Conservation (phyloP, 1,140 invertebrate genomes). For the Solen grandis region DNA sequence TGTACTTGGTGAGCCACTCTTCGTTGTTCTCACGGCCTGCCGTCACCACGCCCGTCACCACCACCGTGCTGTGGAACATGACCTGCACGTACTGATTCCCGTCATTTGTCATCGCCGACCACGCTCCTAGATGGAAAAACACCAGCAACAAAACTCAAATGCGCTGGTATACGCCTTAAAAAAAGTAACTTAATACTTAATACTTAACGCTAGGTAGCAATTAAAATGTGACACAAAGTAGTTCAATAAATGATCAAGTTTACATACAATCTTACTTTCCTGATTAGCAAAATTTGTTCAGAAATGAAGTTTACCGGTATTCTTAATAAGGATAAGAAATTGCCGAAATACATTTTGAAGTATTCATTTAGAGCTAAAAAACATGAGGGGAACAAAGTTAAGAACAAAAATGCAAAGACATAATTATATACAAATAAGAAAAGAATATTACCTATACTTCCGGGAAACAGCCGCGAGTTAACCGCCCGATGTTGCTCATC, state of each 20-base stretch:
- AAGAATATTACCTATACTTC: conserved; percentile 18
- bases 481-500: conserved; percentile 50
- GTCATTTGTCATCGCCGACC: conserved; percentile 54
- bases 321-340: too few species aligned
- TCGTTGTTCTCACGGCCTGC: conserved; percentile 60
- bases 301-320: too few species aligned
- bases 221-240: too few species aligned
- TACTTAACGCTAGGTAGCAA: too few species aligned
- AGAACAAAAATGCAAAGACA: too few species aligned
- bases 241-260: neutral
- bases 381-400: too few species aligned
- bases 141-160: neutral
- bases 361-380: too few species aligned
- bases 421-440: too few species aligned
- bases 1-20: conserved; percentile 66
- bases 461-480: conserved; percentile 48
- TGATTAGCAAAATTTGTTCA: too few species aligned
- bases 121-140: conserved; percentile 39
- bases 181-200: too few species aligned
- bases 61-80: conserved; percentile 63
- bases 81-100: conserved; percentile 64
- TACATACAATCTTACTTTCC: neutral
- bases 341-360: too few species aligned
- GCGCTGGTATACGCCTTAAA: too few species aligned
- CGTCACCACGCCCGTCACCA: conserved; percentile 61